These are phyloP conservation scores for Vulpes vulpes DNA, from an alignment of 2,113 vertebrate genomes.

Conservation along the genomic window DNA sequence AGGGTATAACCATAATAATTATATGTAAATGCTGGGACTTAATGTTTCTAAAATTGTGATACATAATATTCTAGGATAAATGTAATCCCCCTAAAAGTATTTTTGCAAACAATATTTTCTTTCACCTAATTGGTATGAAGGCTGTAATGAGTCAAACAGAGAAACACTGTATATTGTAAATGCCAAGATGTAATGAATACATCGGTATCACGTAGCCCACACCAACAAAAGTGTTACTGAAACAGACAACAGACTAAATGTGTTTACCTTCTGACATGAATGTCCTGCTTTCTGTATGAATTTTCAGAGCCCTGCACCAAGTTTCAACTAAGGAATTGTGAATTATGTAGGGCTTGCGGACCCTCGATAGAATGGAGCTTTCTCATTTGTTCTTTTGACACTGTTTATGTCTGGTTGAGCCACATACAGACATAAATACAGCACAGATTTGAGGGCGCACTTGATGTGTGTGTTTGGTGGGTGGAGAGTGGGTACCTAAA, in stretches of 20 bases:
- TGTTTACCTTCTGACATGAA: slow-evolving; percentile 69
- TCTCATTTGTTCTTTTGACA: slow-evolving; percentile 77
- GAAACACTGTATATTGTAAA: slow-evolving; percentile 66
- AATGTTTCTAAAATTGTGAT: slow-evolving; percentile 79
- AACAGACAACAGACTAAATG: slow-evolving; percentile 50
- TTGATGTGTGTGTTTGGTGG: background rate
- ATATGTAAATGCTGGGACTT: slow-evolving; percentile 75
- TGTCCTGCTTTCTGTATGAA: slow-evolving; percentile 46
- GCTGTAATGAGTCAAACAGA: slow-evolving; percentile 77
- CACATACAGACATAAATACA: slow-evolving; percentile 50
- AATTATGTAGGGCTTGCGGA: background rate
- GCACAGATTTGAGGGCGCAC: background rate
- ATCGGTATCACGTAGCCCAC: slow-evolving; percentile 57
- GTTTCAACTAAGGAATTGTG: background rate
- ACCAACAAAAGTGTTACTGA: slow-evolving; percentile 45
- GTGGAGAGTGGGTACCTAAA: background rate
- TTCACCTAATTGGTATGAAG: slow-evolving; percentile 54
- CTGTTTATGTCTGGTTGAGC: slow-evolving; percentile 64
- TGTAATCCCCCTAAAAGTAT: slow-evolving; percentile 76
- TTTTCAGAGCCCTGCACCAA: slow-evolving; percentile 44
- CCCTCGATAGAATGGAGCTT: background rate
- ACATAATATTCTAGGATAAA: slow-evolving; percentile 75
- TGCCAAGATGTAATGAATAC: slow-evolving; percentile 72
- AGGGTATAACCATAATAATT: slow-evolving; percentile 76
- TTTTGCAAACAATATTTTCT: slow-evolving; percentile 75